phyloP scores from a whole-genome alignment of 2,113 vertebrate genomes.

The Gallinago undulata region DNA sequence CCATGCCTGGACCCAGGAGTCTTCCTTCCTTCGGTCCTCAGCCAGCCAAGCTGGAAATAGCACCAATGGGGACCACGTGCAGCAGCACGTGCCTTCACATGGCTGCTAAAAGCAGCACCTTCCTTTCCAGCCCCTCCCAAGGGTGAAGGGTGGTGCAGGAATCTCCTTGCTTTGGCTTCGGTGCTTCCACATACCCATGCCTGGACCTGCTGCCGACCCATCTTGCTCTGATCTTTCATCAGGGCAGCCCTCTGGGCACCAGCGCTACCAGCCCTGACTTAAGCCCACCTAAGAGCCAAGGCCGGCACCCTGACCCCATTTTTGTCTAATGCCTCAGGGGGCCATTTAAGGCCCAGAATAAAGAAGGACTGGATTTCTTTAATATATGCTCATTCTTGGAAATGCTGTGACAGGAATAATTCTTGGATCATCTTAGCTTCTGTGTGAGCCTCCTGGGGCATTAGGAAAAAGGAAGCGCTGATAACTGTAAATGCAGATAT shows the following conservation, averaged over 20 bases:
- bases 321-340: not conserved
- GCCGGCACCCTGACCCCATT: not conserved
- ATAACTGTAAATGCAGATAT: not conserved
- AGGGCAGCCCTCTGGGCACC: not conserved
- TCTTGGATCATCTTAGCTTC: not conserved
- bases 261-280: rapidly evolving
- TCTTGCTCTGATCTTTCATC: rapidly evolving
- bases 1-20: not conserved
- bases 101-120: not conserved
- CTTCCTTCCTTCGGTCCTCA: not conserved
- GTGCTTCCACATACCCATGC: rapidly evolving
- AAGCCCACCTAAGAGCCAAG: not conserved
- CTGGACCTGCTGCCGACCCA: not conserved
- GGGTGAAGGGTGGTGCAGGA: not conserved
- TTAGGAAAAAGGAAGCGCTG: not conserved
- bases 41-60: constrained; percentile 2
- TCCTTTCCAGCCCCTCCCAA: not conserved
- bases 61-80: not conserved
- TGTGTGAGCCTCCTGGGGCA: not conserved
- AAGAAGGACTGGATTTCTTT: not conserved
- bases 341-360: not conserved
- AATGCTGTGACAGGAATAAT: not conserved
- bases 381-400: not conserved
- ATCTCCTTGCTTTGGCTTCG: not conserved
- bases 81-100: not conserved